Evolutionary conservation across 23 tunicate species (phyloP).

Genomic region (Halocynthia roretzi): DNA sequence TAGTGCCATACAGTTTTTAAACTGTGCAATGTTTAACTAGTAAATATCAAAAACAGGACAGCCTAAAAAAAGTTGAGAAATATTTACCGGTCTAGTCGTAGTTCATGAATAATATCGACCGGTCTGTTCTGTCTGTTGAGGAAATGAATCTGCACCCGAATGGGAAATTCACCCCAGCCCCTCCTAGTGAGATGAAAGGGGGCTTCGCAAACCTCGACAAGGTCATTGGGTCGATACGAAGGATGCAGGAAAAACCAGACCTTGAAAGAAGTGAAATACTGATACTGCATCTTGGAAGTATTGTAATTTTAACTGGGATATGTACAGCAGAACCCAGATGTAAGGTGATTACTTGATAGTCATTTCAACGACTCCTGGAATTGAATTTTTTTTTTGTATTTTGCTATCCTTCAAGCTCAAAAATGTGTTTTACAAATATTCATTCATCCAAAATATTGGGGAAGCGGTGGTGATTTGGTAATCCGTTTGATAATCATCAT

Average conservation of each 20-base stretch:
- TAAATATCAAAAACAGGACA: neutral
- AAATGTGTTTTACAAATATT: too few species aligned
- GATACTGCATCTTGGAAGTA: too few species aligned
- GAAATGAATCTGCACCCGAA: constrained; percentile 79
- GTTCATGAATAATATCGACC: constrained; percentile 74
- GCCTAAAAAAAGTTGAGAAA: neutral
- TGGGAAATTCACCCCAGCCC: constrained; percentile 96
- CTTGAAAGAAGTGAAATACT: constrained; percentile 2
- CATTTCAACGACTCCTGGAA: too few species aligned
- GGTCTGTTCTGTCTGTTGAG: constrained; percentile 67
- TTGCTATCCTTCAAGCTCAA: too few species aligned
- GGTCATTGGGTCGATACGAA: constrained; percentile 76
- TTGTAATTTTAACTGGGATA: too few species aligned
- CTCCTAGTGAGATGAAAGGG: constrained; percentile 83
- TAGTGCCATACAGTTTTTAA: too few species aligned
- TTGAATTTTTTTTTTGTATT: neutral
- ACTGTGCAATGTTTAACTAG: too few species aligned
- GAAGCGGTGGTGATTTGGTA: too few species aligned
- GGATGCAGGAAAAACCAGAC: constrained; percentile 92
- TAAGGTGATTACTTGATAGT: too few species aligned
- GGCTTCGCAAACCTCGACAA: constrained; percentile 73
- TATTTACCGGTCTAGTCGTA: constrained; percentile 58
- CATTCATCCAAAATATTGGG: too few species aligned
- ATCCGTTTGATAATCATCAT: too few species aligned
- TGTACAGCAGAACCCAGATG: too few species aligned